Evolutionary conservation across 2,888 invertebrate species (phyloP), one percentile per base, ranked within the genome.

Genomic region (Hirtodrosophila confusa): DNA sequence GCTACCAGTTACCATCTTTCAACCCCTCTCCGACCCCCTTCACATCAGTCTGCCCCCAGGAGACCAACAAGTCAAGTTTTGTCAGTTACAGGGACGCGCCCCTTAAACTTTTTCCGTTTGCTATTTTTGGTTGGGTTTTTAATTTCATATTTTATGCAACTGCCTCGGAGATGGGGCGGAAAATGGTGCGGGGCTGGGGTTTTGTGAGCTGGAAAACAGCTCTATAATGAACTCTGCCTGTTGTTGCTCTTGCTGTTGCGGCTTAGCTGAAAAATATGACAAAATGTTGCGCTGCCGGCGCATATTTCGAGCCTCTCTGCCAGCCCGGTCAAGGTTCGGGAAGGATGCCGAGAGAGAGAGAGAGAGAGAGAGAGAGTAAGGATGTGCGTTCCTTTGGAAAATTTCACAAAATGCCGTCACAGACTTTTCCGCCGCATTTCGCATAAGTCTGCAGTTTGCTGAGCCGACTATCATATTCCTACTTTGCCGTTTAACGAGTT

Each of bases 381-480:
- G 17, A 17, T 17, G 17, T 17, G 1, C 17, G 17, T 17, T 17
- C 27, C 27, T 27, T 6, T 6, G 27, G 40, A 69, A 69, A 75
- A 78, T 78, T 78, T 75, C 75, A 76, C 40, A 70, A 70, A 58
- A 45, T 71, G 61, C 58, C 43, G 53, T 45, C 45, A 48, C 49
- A 67, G 73, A 76, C 51, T 69, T 80, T 66, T 33, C 12, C 24
- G 56, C 40, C 64, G 51, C 50, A 40, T 61, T 83, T 66, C 61
- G 87, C 77, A 69, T 64, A 70, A 77, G 80, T 85, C 68, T 72
- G 82, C 82, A 85, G 68, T 78, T 82, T 80, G 65, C 37, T 69
- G 45, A 66, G 68, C 63, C 66, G 63, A 73, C 74, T 74, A 78
- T 85, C 75, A 68, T 78, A 70, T 78, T 74, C 65, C 69, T 67